Base-by-base conservation (phyloP, 2,797 vertebrate species). In the Siniperca obscura region DNA sequence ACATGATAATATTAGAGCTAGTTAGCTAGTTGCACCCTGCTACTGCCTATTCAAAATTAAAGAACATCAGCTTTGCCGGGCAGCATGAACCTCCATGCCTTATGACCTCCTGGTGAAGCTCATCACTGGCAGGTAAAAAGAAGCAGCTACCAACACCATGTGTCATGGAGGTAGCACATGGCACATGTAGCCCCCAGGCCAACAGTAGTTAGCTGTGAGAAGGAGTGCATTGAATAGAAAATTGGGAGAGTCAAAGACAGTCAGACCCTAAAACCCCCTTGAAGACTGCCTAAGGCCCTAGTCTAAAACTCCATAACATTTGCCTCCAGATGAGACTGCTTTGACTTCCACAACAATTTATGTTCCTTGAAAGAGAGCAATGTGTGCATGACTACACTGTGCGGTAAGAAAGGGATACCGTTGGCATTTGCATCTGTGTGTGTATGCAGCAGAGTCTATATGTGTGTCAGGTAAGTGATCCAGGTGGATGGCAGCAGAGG, bases 401-500 rank as follows among this genome's bases (percentile, higher is more conserved):
- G 50, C 71, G 62, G 59, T 22, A 25, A 8, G 40, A 78, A 57
- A 53, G 25, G 27, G 79, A 86, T 21, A 88, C 76, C 3, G 11
- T 7, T 74, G 74, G 87, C 66, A 82, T 87, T 83, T 86, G 74
- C 82, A 69, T 90, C 68, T 38, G 66, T 79, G 52, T 71, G 57
- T 60, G 64, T 71, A 46, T 69, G 74, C 59, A 36, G 71, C 76
- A 48, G 7, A 48, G 65, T 69, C 25, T 66, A 59, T 42, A 38
- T 88, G 82, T 74, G 81, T 73, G 72, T 87, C 89, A 95, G 92
- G 94, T 95, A 92, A 91, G 80, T 48, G 85, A 91, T 94, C 90
- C 92, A 94, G 93, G 94, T 94, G 92, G 84, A 91, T 64, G 76
- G 82, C 77, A 69, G 85, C 64, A 22, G 67, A 79, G 86, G 84